phyloP scores from a whole-genome alignment of 2,797 vertebrate species.

The Scomberomorus guttatus region DNA sequence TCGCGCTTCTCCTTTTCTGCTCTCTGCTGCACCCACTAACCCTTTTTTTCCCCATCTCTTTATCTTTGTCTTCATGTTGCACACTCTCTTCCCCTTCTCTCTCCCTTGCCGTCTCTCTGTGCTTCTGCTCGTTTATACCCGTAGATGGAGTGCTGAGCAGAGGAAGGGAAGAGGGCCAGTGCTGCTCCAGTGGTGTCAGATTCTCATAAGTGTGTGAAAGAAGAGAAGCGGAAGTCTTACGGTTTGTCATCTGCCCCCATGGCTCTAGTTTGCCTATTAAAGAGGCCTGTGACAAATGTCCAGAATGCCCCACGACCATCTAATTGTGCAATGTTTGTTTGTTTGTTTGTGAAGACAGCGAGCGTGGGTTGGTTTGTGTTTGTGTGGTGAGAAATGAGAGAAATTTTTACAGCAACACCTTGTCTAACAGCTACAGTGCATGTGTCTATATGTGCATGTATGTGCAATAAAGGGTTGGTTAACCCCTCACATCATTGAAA shows the following conservation, averaged over 20 bases:
- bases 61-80: slow-evolving; percentile 54
- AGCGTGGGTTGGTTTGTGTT: slow-evolving; percentile 14
- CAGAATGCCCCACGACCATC: slow-evolving; percentile 20
- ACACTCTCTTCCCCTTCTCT: slow-evolving; percentile 2
- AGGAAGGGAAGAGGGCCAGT: slow-evolving; percentile 48
- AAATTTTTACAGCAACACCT: slow-evolving; percentile 32
- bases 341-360: slow-evolving; percentile 48
- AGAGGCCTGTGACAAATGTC: slow-evolving; percentile 54
- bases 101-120: slow-evolving; percentile 4
- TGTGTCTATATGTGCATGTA: neutral
- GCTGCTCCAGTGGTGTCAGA: slow-evolving; percentile 69
- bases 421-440: slow-evolving; percentile 19
- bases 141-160: slow-evolving; percentile 60
- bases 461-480: slow-evolving; percentile 10
- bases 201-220: slow-evolving; percentile 82
- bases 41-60: slow-evolving; percentile 58
- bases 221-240: slow-evolving; percentile 75
- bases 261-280: slow-evolving; percentile 59
- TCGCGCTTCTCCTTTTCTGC: neutral
- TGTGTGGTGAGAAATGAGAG: slow-evolving; percentile 30
- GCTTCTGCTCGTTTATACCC: slow-evolving; percentile 50
- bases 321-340: slow-evolving; percentile 8
- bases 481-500: neutral
- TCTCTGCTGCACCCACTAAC: slow-evolving; percentile 58
- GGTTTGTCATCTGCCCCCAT: slow-evolving; percentile 57